These are phyloP conservation scores for Chlorodrepanis virens DNA, from an alignment of 2,113 vertebrate species.

Conservation along the genomic window DNA sequence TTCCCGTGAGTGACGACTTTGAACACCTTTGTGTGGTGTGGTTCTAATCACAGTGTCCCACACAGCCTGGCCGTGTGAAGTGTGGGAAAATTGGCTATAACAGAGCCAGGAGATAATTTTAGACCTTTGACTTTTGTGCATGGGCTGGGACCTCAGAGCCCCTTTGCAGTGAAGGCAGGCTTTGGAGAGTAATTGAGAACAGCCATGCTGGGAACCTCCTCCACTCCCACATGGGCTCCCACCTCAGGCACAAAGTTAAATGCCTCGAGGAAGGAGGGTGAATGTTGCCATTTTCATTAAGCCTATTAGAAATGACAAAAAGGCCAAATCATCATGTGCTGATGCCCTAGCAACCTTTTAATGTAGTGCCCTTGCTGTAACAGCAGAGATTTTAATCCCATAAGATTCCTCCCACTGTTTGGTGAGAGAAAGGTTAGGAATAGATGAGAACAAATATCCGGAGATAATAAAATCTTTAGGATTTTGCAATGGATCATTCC, in stretches of 20 bases:
- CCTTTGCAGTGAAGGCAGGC: neutral
- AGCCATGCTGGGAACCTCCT: neutral
- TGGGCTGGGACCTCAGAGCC: neutral
- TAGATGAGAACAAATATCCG: neutral
- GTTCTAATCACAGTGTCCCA: neutral
- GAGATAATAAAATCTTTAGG: constrained; percentile 15
- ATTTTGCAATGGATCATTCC: neutral
- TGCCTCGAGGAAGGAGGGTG: neutral
- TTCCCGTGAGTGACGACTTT: neutral
- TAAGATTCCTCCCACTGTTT: constrained; percentile 6
- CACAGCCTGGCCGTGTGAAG: neutral
- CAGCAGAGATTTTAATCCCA: neutral
- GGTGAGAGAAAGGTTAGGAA: constrained; percentile 33
- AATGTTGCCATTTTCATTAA: constrained; percentile 36
- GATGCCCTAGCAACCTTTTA: constrained; percentile 16
- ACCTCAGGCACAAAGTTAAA: constrained; percentile 25
- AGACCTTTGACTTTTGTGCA: neutral
- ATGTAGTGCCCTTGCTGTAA: neutral
- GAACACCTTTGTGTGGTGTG: neutral
- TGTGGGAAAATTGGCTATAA: neutral
- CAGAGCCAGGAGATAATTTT: neutral
- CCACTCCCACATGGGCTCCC: neutral
- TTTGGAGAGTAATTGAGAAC: neutral
- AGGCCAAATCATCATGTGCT: constrained; percentile 16
- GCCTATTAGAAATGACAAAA: constrained; percentile 23